Conservation (phyloP, 2,888 invertebrate species). For the Nephrotoma appendiculata region DNA sequence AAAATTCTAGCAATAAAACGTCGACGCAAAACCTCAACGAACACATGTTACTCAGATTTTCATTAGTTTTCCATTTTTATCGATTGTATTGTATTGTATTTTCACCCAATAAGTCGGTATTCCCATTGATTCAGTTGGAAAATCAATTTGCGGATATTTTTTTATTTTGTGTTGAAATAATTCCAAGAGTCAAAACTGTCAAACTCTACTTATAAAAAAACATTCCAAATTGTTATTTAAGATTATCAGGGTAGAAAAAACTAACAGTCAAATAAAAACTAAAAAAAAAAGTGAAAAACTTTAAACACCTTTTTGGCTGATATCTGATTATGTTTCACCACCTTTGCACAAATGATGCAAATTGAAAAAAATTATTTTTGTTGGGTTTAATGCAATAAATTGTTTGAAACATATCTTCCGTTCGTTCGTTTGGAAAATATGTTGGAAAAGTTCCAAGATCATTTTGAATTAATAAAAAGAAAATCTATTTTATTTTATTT, state of each 20-base stretch:
- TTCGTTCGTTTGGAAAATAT: not conserved
- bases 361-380: not conserved
- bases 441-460: not conserved
- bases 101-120: not conserved
- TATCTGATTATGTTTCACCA: not conserved
- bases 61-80: not conserved
- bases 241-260: not conserved
- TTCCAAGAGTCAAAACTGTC: not conserved
- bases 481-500: not conserved
- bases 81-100: not conserved
- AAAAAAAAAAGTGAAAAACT: not conserved
- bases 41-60: not conserved
- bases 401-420: not conserved
- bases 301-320: not conserved
- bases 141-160: not conserved
- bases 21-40: not conserved
- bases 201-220: not conserved
- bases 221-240: not conserved
- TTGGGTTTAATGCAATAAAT: not conserved
- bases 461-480: not conserved
- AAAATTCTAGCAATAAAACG: not conserved
- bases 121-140: not conserved
- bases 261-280: not conserved
- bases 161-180: not conserved
- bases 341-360: not conserved